Evolutionary conservation across 2,888 invertebrate genomes (phyloP), one percentile per base, ranked within the genome.

Genomic region (Pachymerium ferrugineum): DNA sequence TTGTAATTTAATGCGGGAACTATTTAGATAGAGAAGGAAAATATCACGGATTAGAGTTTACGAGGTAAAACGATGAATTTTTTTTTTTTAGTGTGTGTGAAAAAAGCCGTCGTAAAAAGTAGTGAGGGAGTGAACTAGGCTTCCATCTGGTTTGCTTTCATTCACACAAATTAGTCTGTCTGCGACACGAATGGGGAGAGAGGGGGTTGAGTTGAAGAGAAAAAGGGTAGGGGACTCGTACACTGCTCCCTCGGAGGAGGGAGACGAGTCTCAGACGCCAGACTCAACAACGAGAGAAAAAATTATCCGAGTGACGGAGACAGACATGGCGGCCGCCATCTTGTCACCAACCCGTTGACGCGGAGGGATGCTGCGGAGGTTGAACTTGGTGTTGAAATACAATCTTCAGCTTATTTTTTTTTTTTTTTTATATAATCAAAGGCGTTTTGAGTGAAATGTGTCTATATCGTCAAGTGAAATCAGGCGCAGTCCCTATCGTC

Each of bases 401-500:
- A 54, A 54, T 8, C 25, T 54, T 25, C 25, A 25, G 25, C 54
- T 22, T 22, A 25, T 54, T 54, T 25, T 47, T 54, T 47, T 54
- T 54, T 25, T 25, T 54, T n/a, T 38, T 12, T 42, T 5, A 54
- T 54, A 25, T 54, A 54, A 54, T 54, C 8, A 54, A 54, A 22
- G 54, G 16, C 22, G 22, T 54, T 22, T 25, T 25, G 12, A 25
- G 12, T 54, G 54, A 54, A 54, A 54, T 54, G 54, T 25, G 25
- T 54, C 25, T 54, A 54, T 54, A 54, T 54, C 54, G 22, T 54
- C 25, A n/a, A 19, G 69, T 69, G 31, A 33, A 69, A 69, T 31
- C 69, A 33, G 69, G 69, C 69, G 69, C 69, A 16, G 69, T 33
- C 69, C 29, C 31, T 33, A 69, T 69, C 69, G 69, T 30, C 69